Evolutionary conservation across 2,797 vertebrate species (phyloP), one percentile per base, ranked within the genome.

Genomic region (Echeneis naucrates): DNA sequence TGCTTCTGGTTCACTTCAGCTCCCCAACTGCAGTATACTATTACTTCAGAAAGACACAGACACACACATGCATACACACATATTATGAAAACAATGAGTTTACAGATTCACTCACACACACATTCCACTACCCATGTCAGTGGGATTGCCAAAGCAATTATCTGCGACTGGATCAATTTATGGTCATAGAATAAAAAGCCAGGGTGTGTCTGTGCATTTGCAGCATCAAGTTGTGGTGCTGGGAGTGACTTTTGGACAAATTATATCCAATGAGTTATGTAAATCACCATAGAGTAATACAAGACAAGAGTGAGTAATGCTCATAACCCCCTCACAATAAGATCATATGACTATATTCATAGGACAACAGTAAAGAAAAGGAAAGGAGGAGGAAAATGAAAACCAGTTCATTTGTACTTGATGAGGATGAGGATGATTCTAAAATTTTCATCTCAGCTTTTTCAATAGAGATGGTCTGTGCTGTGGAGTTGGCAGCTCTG

Each of bases 271-370:
- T 87, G 85, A 86, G 67, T 75, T 81, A 75, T 84, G 78, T 89
- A 88, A 90, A 92, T 87, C 80, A 77, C 45, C 42, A 55, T 26
- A 59, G 75, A 83, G 68, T 69, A 67, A 76, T 63, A 38, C 52
- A n/a, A 11, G 26, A 35, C 47, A 77, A 72, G 80, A 75, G 19
- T 83, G 24, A 84, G 51, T 27, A 37, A 83, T 86, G 62, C 62
- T 27, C 54, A 52, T 81, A 80, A 33, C 76, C 60, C 62, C 77
- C 74, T 79, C 62, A 79, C 81, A 82, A 75, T 80, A 56, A 84
- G 74, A 93, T 88, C 78, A 87, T 89, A 92, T 93, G 85, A 93
- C 93, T 92, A 87, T 89, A 92, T 94, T 93, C 89, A 93, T 92
- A 57, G 75, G 68, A 79, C 71, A 80, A 77, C 73, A 81, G 78